Evolutionary conservation across 2,113 vertebrate genomes (phyloP).

Genomic region (Hyperoodon ampullatus): DNA sequence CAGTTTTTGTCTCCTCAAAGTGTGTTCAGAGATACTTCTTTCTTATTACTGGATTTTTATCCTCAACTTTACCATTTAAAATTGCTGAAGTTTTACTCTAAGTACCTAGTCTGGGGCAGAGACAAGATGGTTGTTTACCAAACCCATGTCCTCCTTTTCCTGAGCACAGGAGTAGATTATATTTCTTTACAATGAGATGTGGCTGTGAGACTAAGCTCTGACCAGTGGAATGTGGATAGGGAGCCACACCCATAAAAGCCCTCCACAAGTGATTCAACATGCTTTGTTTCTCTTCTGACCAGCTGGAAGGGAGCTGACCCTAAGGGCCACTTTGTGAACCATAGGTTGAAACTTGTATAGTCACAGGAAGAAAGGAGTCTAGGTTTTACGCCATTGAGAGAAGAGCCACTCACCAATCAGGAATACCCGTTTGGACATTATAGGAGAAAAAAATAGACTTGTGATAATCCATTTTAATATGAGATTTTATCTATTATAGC

Average conservation of each 20-base stretch:
- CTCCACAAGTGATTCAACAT: not conserved
- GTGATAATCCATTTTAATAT: not conserved
- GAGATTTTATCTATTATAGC: not conserved
- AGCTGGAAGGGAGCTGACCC: not conserved
- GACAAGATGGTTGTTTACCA: not conserved
- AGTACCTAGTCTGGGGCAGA: not conserved
- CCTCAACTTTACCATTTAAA: not conserved
- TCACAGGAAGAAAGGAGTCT: not conserved
- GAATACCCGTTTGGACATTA: not conserved
- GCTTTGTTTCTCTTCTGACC: not conserved
- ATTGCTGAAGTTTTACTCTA: not conserved
- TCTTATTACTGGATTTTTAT: not conserved
- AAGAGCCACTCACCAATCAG: not conserved
- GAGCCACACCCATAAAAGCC: not conserved
- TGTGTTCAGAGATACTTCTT: not conserved
- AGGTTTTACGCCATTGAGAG: not conserved
- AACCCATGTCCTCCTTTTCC: not conserved
- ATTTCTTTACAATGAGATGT: not conserved
- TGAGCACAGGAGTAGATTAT: not conserved
- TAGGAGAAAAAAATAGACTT: not conserved
- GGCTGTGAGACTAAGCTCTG: not conserved
- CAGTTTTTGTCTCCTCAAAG: not conserved
- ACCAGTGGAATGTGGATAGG: not conserved
- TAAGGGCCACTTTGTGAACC: not conserved
- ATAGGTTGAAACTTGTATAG: not conserved